Evolutionary conservation across 1,140 invertebrate genomes (phyloP), one percentile per base, ranked within the genome.

Genomic region (Argopecten irradians): DNA sequence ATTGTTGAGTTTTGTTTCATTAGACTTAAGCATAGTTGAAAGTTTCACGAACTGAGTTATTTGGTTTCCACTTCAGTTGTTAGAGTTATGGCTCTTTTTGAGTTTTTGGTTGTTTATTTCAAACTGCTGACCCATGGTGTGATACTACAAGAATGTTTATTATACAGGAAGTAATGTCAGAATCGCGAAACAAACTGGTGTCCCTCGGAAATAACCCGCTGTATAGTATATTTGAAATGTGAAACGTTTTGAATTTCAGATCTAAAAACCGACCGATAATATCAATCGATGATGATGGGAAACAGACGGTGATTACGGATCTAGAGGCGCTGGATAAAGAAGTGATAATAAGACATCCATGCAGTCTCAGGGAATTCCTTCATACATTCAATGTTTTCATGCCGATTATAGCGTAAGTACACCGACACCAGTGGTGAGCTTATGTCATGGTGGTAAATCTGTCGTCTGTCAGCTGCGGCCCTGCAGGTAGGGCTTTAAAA

Each of bases 301-400:
- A 39, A 33, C 28, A 85, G 14, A 32, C n/a, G 32, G 13, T 34
- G 0, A 32, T 46, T n/a, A 95, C 91, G n/a, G 92, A 95, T 11
- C 55, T 3, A 7, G 95, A 94, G 33, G 94, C 95, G n/a, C 41
- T 96, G 22, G 91, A 94, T 55, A 88, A 93, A 86, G 85, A 91
- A 11, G 87, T 95, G 0, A 89, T 92, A 22, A 93, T 94, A 13
- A 89, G 89, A 34, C 86, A 91, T 43, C 85, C 85, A 32, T 96
- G 96, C 19, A 96, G 97, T 91, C 88, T 95, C 8, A 93, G 93
- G 0, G 89, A 93, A 84, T 96, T 96, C 88, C 93, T 96, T 3
- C 89, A 92, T 19, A 93, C 94, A 32, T 96, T 96, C 91, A 90
- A 92, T 28, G 94, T 96, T 7, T 96, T 96, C 87, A 85, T 96